Base-by-base conservation (phyloP, 2,113 vertebrate genomes). In the Forbesichthys agassizii region DNA sequence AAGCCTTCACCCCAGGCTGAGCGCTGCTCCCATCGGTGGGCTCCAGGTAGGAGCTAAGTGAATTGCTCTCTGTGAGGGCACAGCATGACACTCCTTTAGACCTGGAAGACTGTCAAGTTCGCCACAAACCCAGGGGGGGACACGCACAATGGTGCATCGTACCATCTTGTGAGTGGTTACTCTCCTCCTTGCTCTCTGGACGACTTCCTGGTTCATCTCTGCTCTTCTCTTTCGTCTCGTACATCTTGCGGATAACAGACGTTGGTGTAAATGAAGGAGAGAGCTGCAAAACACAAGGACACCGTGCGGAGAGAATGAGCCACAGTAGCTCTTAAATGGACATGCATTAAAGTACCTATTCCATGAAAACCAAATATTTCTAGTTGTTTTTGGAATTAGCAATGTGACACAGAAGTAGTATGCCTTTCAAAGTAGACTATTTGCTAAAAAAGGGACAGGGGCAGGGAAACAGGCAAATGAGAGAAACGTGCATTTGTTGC, bases 231-330 rank as follows among this genome's bases (percentile, higher is more conserved):
- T 98, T 99, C 74, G 96, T 98, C 78, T 98, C 98, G 0, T 98
- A 99, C 98, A 99, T 99, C 90, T 98, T 99, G 65, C 96, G 96
- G 59, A 99, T 99, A 75, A 98, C 97, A 67, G 98, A 98, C 86
- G 98, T 98, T 81, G 98, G 98, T 71, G 97, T 98, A 80, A 99
- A 99, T 74, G 98, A 99, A 69, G 97, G 95, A 55, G 96, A 99
- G 61, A 98, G 88, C 97, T 99, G 88, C 71, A 58, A 74, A 75
- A 64, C 7, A 42, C 36, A 9, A 11, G 66, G 12, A 14, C n/a
- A 46, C 20, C 20, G 42, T 48, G 5, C 3, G 27, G 27, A 27
- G 27, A 16, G n/a, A 3, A 60, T 3, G 13, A 59, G n/a, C 9
- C 13, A 14, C 10, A 12, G 11, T 52, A 52, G 13, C 49, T 11